These are phyloP conservation scores for Zosterops japonicus DNA, from an alignment of 2,113 vertebrate species.

Conservation along the genomic window DNA sequence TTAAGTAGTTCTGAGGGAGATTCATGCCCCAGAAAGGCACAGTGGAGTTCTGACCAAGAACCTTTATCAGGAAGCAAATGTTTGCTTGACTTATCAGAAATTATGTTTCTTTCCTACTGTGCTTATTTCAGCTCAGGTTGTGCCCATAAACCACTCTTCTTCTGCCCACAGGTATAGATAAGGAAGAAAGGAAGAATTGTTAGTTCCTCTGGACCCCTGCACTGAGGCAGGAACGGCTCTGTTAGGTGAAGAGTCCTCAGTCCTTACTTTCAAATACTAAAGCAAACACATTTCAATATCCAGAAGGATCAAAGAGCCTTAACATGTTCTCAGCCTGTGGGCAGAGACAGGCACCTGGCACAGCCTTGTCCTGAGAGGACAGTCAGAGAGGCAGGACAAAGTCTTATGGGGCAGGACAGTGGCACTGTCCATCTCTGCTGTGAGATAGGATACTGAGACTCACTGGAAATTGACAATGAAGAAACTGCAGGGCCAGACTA, in stretches of 20 bases:
- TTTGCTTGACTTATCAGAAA: background rate
- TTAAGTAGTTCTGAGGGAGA: background rate
- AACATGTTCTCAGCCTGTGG: background rate
- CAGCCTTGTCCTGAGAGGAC: background rate
- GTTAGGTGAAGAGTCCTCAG: background rate
- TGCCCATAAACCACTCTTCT: background rate
- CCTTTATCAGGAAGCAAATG: background rate
- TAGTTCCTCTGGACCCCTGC: background rate
- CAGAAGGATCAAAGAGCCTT: background rate
- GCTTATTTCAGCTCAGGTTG: background rate
- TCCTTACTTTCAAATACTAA: background rate
- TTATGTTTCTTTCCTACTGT: background rate
- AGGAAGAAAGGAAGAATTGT: background rate
- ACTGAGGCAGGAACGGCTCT: background rate
- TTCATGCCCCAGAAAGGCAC: background rate
- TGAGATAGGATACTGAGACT: fast-evolving
- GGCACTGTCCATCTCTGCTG: background rate
- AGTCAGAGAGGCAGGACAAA: background rate
- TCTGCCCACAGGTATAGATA: background rate
- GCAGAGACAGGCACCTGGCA: background rate
- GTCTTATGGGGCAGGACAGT: background rate
- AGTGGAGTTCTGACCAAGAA: background rate
- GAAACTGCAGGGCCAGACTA: background rate
- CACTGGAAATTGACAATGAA: background rate
- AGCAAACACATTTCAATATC: background rate